Evolutionary conservation across 1,140 invertebrate species (phyloP).

Genomic region (Calliopsis andreniformis): DNA sequence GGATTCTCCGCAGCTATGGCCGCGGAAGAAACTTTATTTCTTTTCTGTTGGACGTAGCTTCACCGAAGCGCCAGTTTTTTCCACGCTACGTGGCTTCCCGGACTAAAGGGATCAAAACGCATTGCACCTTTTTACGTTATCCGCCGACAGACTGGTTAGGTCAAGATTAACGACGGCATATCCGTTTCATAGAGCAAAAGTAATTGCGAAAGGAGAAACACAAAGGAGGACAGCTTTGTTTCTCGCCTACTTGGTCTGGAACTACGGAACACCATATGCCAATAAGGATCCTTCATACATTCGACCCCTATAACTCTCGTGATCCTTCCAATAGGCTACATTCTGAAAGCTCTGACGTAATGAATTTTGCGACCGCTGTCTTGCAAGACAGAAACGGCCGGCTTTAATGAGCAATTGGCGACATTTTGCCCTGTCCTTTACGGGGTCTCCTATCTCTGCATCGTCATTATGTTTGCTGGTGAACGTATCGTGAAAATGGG

Average conservation of each 20-base stretch:
- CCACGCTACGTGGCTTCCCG: not conserved
- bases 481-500: conserved; percentile 34
- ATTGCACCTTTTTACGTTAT: not conserved
- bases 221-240: conserved; percentile 49
- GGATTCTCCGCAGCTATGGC: not conserved
- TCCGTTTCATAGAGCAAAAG: conserved; percentile 22
- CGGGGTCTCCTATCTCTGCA: conserved; percentile 46
- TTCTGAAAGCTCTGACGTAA: conserved; percentile 59
- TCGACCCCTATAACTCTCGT: conserved; percentile 46
- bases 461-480: conserved; percentile 50
- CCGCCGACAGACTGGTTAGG: not conserved
- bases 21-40: not conserved
- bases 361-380: conserved; percentile 68
- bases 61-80: conserved; percentile 1
- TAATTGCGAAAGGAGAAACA: conserved; percentile 5
- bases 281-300: conserved; percentile 39
- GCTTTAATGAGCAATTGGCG: conserved; percentile 57
- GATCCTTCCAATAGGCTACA: conserved; percentile 52
- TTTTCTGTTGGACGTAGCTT: not conserved
- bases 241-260: conserved; percentile 49
- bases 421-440: conserved; percentile 64
- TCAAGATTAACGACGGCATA: conserved; percentile 32
- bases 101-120: conserved; percentile 21
- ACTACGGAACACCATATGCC: conserved; percentile 45
- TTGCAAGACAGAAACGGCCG: conserved; percentile 62